These are phyloP conservation scores for Psilopsiagon aurifrons DNA, from an alignment of 2,113 vertebrate genomes.

Conservation along the genomic window DNA sequence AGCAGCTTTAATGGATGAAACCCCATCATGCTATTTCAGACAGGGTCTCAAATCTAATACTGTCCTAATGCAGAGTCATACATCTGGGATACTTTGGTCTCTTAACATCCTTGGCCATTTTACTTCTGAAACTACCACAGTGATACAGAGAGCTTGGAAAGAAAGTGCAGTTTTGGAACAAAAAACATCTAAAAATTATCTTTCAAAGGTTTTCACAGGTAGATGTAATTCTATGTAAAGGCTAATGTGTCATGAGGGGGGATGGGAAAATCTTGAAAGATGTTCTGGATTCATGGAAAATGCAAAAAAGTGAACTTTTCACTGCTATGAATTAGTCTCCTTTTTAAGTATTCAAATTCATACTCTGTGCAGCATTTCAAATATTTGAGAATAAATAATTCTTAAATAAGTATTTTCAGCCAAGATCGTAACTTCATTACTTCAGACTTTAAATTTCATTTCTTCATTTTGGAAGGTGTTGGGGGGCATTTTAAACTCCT, in stretches of 20 bases:
- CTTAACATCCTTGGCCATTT: background rate
- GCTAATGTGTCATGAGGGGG: background rate
- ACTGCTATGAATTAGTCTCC: background rate
- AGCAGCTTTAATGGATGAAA: background rate
- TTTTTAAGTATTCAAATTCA: background rate
- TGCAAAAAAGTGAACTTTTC: background rate
- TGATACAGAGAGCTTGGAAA: background rate
- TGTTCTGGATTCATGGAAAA: background rate
- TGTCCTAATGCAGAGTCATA: background rate
- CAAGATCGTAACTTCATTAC: background rate
- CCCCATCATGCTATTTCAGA: background rate
- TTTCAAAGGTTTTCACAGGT: background rate
- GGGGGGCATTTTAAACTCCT: background rate
- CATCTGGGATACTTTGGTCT: background rate
- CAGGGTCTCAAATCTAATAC: background rate
- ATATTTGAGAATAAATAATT: background rate
- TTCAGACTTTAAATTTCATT: background rate
- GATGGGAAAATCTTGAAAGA: background rate
- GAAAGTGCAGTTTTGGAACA: background rate
- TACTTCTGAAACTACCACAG: background rate
- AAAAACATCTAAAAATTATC: background rate
- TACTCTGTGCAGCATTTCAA: background rate
- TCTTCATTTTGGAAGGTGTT: background rate
- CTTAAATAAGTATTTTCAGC: background rate
- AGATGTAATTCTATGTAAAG: background rate